Conservation (phyloP, 1,140 invertebrate genomes). For the Odontomachus brunneus region DNA sequence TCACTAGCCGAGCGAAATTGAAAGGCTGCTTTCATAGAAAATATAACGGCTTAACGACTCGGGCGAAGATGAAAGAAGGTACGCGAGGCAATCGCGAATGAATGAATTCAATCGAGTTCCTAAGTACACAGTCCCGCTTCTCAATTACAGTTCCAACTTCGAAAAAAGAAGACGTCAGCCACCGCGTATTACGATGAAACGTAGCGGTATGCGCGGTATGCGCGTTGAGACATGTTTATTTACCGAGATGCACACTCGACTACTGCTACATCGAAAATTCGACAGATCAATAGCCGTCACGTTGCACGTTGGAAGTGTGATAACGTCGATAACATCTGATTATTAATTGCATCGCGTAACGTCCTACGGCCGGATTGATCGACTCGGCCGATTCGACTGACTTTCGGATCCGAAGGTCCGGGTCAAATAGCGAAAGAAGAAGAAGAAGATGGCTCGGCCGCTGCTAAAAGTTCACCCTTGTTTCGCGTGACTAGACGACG, state of each 20-base stretch:
- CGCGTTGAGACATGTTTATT: not conserved
- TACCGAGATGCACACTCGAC: not conserved
- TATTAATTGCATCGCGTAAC: slow-evolving; percentile 20
- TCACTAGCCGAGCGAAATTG: not conserved
- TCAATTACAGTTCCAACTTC: not conserved
- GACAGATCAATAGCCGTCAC: slow-evolving; percentile 2
- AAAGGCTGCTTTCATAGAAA: slow-evolving; percentile 18
- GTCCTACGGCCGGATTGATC: slow-evolving; percentile 9
- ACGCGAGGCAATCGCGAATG: not conserved
- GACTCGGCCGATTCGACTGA: not conserved
- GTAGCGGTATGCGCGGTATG: not conserved
- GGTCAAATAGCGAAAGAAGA: too few relatives aligned
- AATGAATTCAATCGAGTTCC: slow-evolving; percentile 19
- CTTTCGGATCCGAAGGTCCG: too few relatives aligned
- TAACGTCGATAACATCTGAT: not conserved
- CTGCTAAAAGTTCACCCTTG: slow-evolving; percentile 17
- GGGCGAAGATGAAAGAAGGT: slow-evolving; percentile 5
- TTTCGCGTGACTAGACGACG: too few relatives aligned
- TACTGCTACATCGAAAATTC: not conserved
- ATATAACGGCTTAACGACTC: slow-evolving; percentile 11
- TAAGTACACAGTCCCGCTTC: not conserved
- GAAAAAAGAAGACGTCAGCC: not conserved
- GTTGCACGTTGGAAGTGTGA: not conserved
- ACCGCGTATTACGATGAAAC: not conserved
- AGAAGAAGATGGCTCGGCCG: too few relatives aligned